These are phyloP conservation scores for Tribolium madens DNA, from an alignment of 1,140 invertebrate genomes.

Conservation along the genomic window DNA sequence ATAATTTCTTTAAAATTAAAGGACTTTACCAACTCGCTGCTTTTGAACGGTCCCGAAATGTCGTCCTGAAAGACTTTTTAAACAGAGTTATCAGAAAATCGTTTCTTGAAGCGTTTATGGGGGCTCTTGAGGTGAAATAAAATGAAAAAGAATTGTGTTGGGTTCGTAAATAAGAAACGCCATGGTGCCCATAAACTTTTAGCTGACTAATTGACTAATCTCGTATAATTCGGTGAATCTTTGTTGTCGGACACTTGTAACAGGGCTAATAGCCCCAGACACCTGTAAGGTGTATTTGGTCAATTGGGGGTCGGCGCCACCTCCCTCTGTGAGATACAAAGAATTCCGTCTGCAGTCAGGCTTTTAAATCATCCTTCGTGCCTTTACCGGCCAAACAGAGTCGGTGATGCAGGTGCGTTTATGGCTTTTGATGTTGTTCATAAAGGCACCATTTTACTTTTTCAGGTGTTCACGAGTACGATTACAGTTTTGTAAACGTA, in stretches of 20 bases:
- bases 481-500: conserved; percentile 44
- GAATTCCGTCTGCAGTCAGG: conserved; percentile 44
- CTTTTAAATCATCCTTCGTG: conserved; percentile 27
- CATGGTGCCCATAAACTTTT: conserved; percentile 7
- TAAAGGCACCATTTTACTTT: conserved; percentile 36
- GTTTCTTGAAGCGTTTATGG: neutral
- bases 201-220: conserved; percentile 35
- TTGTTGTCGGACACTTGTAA: conserved; percentile 45
- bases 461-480: conserved; percentile 35
- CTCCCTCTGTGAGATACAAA: conserved; percentile 46
- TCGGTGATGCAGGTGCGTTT: conserved; percentile 40
- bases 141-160: neutral
- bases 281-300: conserved; percentile 48
- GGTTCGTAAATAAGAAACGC: neutral
- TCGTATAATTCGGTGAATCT: conserved; percentile 27
- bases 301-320: conserved; percentile 46
- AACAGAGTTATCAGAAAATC: neutral
- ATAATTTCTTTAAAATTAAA: too few relatives aligned
- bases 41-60: too few relatives aligned
- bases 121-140: neutral
- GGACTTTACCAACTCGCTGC: too few relatives aligned
- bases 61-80: neutral
- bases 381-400: conserved; percentile 30
- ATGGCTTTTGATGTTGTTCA: conserved; percentile 29
- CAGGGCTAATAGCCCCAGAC: conserved; percentile 42